Evolutionary conservation across 2,888 invertebrate genomes (phyloP).

Genomic region (Drosophila acutilabella): DNA sequence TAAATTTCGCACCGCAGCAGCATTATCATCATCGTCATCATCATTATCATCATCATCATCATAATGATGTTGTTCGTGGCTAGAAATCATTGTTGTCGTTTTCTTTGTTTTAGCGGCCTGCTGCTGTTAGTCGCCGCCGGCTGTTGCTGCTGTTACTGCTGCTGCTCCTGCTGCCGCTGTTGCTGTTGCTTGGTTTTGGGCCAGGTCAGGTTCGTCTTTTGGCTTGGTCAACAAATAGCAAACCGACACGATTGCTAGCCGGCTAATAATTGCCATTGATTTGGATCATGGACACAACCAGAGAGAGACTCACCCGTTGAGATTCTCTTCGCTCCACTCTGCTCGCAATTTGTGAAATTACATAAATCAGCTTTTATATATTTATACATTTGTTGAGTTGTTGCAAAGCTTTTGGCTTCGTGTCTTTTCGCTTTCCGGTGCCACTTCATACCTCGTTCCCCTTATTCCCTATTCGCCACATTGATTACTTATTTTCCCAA

Average conservation of each 20-base stretch:
- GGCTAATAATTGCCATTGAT: slow-evolving; percentile 80
- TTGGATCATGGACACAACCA: slow-evolving; percentile 54
- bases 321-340: slow-evolving; percentile 38
- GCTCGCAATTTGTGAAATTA: slow-evolving; percentile 80
- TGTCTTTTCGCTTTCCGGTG: slow-evolving; percentile 14
- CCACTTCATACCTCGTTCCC: slow-evolving; percentile 22
- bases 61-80: slow-evolving; percentile 49
- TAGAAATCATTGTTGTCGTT: slow-evolving; percentile 45
- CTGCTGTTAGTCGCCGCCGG: slow-evolving; percentile 35
- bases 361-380: slow-evolving; percentile 82
- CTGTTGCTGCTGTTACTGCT: slow-evolving; percentile 17
- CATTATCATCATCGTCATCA: slow-evolving; percentile 39
- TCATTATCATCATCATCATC: slow-evolving; percentile 15
- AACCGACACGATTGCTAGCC: slow-evolving; percentile 67
- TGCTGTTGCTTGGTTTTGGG: slow-evolving; percentile 29
- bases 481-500: slow-evolving; percentile 80
- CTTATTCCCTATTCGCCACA: slow-evolving; percentile 30
- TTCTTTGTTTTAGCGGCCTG: slow-evolving; percentile 64
- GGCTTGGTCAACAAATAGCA: slow-evolving; percentile 55
- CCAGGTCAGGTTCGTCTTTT: slow-evolving; percentile 61
- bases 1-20: slow-evolving; percentile 79
- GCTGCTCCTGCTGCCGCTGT: slow-evolving; percentile 17
- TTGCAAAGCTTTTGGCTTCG: slow-evolving; percentile 4
- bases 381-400: slow-evolving; percentile 72
- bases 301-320: slow-evolving; percentile 3